Percentiles rank a stretch among this genome's conserved stretches.
phyloP scores from a whole-genome alignment of 2,797 vertebrate species.

The Eulemur mongoz region DNA sequence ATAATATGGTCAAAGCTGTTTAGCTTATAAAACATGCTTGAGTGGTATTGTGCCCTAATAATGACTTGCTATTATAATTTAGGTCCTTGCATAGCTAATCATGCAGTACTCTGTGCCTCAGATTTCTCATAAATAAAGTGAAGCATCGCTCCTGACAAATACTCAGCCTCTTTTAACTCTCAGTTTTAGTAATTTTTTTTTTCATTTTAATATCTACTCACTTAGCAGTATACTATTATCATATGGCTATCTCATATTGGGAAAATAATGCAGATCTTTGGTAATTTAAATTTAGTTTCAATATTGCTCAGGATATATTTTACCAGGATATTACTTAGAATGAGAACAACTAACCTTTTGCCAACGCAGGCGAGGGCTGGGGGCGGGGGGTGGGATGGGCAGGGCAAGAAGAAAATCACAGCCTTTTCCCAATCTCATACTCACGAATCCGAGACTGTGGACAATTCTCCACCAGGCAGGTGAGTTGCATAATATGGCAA shows the following conservation, averaged over 20 bases:
- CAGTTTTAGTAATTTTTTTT: neutral
- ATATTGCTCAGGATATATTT: neutral
- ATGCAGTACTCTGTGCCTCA: fast-evolving
- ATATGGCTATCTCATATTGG: neutral
- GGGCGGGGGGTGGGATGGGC: fast-evolving
- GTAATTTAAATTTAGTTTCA: neutral
- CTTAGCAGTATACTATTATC: neutral
- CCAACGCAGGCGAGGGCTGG: no score
- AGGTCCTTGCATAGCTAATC: neutral
- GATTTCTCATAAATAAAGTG: neutral
- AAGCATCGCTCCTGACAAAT: neutral
- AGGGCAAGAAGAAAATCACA: neutral
- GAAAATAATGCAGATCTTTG: neutral
- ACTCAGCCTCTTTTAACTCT: neutral
- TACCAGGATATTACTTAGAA: neutral
- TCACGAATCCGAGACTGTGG: neutral
- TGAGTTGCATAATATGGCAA: neutral
- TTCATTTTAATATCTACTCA: neutral
- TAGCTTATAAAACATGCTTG: fast-evolving
- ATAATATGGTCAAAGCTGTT: neutral
- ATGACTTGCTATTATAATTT: neutral
- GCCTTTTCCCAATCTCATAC: neutral
- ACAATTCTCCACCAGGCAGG: no score
- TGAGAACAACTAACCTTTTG: fast-evolving
- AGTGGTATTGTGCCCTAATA: no score